These are phyloP conservation scores for Callyntrura guangdongensis DNA, from an alignment of 2,888 invertebrate species.

Conservation along the genomic window DNA sequence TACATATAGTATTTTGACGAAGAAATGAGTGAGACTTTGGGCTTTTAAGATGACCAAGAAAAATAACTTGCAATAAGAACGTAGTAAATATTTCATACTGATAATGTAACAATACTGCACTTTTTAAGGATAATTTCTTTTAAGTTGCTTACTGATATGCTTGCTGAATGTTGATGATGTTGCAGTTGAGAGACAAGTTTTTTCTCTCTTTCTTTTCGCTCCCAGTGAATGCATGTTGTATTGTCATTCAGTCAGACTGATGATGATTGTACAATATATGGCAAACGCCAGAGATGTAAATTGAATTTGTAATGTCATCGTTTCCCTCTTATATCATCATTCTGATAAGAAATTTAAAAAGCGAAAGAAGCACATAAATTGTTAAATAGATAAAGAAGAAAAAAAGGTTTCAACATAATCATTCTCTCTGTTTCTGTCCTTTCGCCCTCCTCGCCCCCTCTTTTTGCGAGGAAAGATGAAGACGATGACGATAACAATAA, in stretches of 20 bases:
- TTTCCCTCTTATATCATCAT: background rate
- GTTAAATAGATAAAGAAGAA: background rate
- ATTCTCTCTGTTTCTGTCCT: background rate
- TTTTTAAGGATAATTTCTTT: background rate
- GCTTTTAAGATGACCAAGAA: background rate
- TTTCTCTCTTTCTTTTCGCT: slow-evolving; percentile 1
- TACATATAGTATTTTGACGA: background rate
- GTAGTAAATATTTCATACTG: background rate
- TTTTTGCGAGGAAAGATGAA: background rate
- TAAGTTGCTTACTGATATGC: background rate
- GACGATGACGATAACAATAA: background rate
- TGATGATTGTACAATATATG: background rate
- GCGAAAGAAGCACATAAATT: background rate
- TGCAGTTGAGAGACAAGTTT: slow-evolving; percentile 19
- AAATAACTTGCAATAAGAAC: background rate
- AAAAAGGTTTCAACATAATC: background rate
- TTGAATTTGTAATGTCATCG: slow-evolving; percentile 36
- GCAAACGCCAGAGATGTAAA: slow-evolving; percentile 17
- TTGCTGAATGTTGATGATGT: background rate
- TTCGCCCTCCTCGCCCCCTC: background rate
- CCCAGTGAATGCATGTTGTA: background rate
- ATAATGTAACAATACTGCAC: background rate
- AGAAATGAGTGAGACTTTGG: background rate
- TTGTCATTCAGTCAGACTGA: background rate
- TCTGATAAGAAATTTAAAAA: slow-evolving; percentile 1